Evolutionary conservation across 2,797 vertebrate species (phyloP).

Genomic region (Nothura maculosa): DNA sequence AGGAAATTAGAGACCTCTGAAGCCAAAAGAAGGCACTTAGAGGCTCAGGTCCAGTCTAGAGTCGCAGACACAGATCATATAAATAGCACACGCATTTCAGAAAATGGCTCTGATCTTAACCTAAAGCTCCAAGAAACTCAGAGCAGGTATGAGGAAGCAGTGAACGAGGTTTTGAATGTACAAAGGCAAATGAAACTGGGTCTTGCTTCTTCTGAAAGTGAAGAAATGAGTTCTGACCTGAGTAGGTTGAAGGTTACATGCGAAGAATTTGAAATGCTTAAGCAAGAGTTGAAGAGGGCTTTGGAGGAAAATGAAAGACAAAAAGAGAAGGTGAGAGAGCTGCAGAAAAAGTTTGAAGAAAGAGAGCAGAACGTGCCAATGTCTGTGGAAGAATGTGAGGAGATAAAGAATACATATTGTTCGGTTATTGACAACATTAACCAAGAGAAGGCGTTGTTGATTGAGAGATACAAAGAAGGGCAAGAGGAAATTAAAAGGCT

Average conservation of each 20-base stretch:
- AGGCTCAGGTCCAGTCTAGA: constrained; percentile 82
- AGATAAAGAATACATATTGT: constrained; percentile 83
- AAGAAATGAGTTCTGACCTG: constrained; percentile 62
- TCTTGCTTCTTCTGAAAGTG: constrained; percentile 59
- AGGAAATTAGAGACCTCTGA: constrained; percentile 85
- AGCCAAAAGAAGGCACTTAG: constrained; percentile 83
- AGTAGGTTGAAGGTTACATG: constrained; percentile 67
- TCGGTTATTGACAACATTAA: constrained; percentile 84
- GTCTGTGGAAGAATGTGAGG: constrained; percentile 82
- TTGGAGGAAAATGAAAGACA: constrained; percentile 84
- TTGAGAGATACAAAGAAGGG: constrained; percentile 90
- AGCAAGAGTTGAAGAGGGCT: constrained; percentile 82
- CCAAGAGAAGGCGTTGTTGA: constrained; percentile 84
- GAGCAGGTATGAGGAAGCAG: constrained; percentile 85
- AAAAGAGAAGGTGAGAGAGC: constrained; percentile 80
- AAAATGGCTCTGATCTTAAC: constrained; percentile 88
- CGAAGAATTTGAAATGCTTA: constrained; percentile 86
- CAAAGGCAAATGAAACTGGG: constrained; percentile 78
- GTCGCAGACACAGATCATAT: constrained; percentile 31
- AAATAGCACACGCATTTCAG: constrained; percentile 80
- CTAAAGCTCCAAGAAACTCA: constrained; percentile 88
- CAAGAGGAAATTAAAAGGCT: constrained; percentile 92
- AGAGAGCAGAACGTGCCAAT: constrained; percentile 61
- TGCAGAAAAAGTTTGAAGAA: constrained; percentile 86
- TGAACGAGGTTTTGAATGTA: constrained; percentile 86